phyloP scores from a whole-genome alignment of 2,888 invertebrate species.

The Sympetrum striolatum region DNA sequence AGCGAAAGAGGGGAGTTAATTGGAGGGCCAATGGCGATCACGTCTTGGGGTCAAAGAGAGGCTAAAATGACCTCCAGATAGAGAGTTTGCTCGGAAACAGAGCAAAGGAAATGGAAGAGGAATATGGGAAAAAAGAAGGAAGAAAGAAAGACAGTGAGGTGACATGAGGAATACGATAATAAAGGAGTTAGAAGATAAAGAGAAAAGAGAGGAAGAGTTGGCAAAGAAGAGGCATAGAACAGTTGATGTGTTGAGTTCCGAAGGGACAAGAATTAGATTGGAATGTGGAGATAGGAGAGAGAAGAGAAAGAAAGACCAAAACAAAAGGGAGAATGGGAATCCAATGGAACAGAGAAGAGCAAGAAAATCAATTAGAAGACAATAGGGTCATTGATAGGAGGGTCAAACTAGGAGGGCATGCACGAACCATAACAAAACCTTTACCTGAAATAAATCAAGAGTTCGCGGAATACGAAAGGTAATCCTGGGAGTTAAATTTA shows the following conservation, averaged over 20 bases:
- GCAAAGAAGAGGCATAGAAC: not conserved
- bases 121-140: not conserved
- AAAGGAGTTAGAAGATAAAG: not conserved
- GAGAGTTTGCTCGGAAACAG: not conserved
- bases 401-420: not conserved
- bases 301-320: not conserved
- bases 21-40: slow-evolving; percentile 11
- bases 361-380: not conserved
- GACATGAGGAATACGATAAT: not conserved
- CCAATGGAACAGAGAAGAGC: not conserved
- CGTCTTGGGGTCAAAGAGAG: not conserved
- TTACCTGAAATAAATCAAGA: no score
- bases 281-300: not conserved
- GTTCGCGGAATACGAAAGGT: no score
- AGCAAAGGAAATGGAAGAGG: not conserved
- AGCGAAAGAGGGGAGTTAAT: not conserved
- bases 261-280: not conserved
- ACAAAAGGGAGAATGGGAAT: not conserved
- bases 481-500: no score
- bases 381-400: not conserved
- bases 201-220: not conserved
- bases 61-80: not conserved
- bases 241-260: not conserved
- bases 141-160: not conserved
- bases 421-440: no score